Conservation (phyloP, 2,888 invertebrate species). For the Dusona sp. region DNA sequence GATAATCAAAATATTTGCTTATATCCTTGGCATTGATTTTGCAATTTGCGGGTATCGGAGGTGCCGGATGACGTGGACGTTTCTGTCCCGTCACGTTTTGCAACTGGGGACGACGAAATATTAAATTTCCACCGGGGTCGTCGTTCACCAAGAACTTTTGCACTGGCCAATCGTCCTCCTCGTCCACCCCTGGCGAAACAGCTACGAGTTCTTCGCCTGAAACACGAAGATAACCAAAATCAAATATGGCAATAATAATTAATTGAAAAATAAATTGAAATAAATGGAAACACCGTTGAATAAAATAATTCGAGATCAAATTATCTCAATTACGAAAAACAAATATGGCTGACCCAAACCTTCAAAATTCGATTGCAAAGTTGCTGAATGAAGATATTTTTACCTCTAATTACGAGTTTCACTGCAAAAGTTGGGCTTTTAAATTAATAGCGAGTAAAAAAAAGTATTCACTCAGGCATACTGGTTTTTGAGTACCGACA, state of each 20-base stretch:
- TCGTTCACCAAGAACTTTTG: slow-evolving; percentile 74
- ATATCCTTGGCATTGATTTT: slow-evolving; percentile 79
- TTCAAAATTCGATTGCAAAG: neutral
- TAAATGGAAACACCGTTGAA: neutral
- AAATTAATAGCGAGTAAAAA: neutral
- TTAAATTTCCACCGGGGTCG: slow-evolving; percentile 72
- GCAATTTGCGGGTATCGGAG: slow-evolving; percentile 74
- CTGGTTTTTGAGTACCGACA: neutral
- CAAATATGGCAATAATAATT: neutral
- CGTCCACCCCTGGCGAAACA: slow-evolving; percentile 72
- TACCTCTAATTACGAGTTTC: neutral
- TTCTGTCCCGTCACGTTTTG: slow-evolving; percentile 71
- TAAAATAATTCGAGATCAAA: no score
- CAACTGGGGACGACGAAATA: slow-evolving; percentile 74
- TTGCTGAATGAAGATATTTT: neutral
- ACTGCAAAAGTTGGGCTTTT: neutral
- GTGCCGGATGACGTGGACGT: slow-evolving; percentile 71
- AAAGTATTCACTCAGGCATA: neutral
- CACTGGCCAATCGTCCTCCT: slow-evolving; percentile 75
- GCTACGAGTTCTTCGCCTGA: slow-evolving; percentile 81
- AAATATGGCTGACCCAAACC: neutral
- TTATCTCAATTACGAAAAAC: neutral
- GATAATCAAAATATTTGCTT: slow-evolving; percentile 78
- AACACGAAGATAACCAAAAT: slow-evolving; percentile 66
- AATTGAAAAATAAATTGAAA: neutral